Evolutionary conservation across 1,140 invertebrate species (phyloP).

Genomic region (Trichomalopsis sarcophagae): DNA sequence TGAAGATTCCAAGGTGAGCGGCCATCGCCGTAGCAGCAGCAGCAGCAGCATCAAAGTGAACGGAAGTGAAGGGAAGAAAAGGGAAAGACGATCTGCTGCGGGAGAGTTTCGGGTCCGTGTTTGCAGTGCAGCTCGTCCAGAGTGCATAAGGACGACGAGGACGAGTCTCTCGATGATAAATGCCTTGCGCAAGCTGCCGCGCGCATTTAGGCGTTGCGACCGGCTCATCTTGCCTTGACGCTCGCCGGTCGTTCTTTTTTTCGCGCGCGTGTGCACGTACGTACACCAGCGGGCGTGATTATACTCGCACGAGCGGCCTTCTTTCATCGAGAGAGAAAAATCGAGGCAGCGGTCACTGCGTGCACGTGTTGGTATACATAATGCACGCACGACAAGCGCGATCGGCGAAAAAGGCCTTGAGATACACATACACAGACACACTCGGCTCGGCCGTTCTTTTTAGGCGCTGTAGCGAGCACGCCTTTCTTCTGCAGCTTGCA

Average conservation of each 20-base stretch:
- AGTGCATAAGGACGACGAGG: slow-evolving; percentile 25
- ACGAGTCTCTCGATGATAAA: slow-evolving; percentile 17
- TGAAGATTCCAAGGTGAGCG: slow-evolving; percentile 35
- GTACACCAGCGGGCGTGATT: background rate
- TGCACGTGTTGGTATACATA: background rate
- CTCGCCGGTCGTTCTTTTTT: slow-evolving; percentile 3
- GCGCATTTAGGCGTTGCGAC: background rate
- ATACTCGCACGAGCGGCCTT: background rate
- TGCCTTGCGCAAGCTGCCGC: background rate
- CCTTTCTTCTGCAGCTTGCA: slow-evolving; percentile 27
- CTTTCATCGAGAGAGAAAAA: slow-evolving; percentile 31
- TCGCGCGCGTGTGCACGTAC: background rate
- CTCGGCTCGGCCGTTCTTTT: background rate
- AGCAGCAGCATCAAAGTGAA: slow-evolving; percentile 15
- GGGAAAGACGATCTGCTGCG: background rate
- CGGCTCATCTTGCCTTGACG: slow-evolving; percentile 48
- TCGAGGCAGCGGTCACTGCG: background rate
- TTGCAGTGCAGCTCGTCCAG: background rate
- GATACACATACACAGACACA: background rate
- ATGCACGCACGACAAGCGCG: background rate
- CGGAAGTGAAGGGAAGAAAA: slow-evolving; percentile 37
- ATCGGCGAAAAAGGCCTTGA: slow-evolving; percentile 14
- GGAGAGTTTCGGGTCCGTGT: background rate
- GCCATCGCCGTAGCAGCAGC: background rate
- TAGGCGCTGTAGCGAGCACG: background rate